These are phyloP conservation scores for Zaprionus vittiger DNA, from an alignment of 1,140 invertebrate species.

Conservation along the genomic window DNA sequence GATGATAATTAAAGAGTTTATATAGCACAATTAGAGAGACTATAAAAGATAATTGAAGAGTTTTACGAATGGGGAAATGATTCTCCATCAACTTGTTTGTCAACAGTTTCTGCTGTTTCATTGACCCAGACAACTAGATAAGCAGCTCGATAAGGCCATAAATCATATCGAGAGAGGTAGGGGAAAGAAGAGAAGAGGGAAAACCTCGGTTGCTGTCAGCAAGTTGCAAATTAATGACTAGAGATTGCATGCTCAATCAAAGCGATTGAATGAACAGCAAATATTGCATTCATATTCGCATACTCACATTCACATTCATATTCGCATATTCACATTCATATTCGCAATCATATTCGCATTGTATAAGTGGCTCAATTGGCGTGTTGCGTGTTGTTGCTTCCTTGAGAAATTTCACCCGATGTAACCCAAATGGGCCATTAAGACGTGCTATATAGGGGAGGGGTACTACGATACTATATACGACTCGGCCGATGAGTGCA, in stretches of 20 bases:
- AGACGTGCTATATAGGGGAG: slow-evolving; percentile 34
- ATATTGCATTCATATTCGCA: slow-evolving; percentile 18
- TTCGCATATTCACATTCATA: slow-evolving; percentile 31
- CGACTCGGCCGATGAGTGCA: background rate
- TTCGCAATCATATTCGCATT: slow-evolving; percentile 28
- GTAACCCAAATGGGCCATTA: slow-evolving; percentile 56
- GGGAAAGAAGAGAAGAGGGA: background rate
- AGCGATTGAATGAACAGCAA: slow-evolving; percentile 29
- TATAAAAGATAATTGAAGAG: background rate
- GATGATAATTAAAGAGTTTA: background rate
- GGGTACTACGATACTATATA: slow-evolving; percentile 10
- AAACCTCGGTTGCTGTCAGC: background rate
- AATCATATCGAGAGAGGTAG: background rate
- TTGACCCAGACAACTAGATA: slow-evolving; percentile 24
- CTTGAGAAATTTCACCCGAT: slow-evolving; percentile 72
- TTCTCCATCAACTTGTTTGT: background rate
- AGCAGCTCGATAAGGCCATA: background rate
- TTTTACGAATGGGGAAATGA: background rate
- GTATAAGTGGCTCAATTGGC: slow-evolving; percentile 47
- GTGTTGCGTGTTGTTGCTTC: slow-evolving; percentile 63
- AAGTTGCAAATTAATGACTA: background rate
- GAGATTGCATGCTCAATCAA: slow-evolving; percentile 36
- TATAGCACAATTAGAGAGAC: background rate
- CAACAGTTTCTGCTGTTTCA: slow-evolving; percentile 6
- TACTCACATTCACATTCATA: slow-evolving; percentile 15